These are phyloP conservation scores for Limanda limanda DNA, from an alignment of 2,113 vertebrate species.

Conservation along the genomic window DNA sequence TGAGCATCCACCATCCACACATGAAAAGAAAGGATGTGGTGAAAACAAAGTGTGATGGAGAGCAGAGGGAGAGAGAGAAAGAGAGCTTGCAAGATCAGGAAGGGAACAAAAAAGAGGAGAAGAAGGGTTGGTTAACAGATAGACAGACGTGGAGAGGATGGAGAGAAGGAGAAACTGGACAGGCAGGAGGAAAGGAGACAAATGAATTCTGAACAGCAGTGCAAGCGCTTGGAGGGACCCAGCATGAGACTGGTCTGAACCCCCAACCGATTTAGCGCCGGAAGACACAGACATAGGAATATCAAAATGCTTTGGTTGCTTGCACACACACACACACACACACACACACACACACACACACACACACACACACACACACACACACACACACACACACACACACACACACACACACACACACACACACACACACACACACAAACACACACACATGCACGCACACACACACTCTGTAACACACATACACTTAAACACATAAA, in stretches of 20 bases:
- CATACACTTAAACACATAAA: slow-evolving; percentile 20
- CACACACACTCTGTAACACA: background rate
- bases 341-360: slow-evolving; percentile 8
- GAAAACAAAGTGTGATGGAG: slow-evolving; percentile 65
- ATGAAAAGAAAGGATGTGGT: slow-evolving; percentile 69
- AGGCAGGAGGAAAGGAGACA: slow-evolving; percentile 26
- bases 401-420: slow-evolving; percentile 21
- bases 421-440: slow-evolving; percentile 7
- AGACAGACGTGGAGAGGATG: slow-evolving; percentile 18
- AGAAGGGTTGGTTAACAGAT: slow-evolving; percentile 28
- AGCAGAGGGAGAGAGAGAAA: slow-evolving; percentile 27
- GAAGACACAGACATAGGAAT: slow-evolving; percentile 70
- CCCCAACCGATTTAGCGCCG: slow-evolving; percentile 64
- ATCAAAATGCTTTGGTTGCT: slow-evolving; percentile 62
- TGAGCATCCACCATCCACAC: slow-evolving; percentile 73
- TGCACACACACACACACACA: slow-evolving; percentile 34
- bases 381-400: slow-evolving; percentile 1
- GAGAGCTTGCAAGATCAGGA: background rate
- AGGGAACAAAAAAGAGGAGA: slow-evolving; percentile 24
- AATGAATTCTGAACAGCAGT: slow-evolving; percentile 70
- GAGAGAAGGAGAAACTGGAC: slow-evolving; percentile 26
- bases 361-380: slow-evolving; percentile 10
- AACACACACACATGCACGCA: slow-evolving; percentile 11
- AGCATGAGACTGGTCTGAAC: slow-evolving; percentile 72
- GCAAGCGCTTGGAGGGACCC: slow-evolving; percentile 67